Conservation (phyloP, 2,113 vertebrate species). For the Dermatemys mawii region DNA sequence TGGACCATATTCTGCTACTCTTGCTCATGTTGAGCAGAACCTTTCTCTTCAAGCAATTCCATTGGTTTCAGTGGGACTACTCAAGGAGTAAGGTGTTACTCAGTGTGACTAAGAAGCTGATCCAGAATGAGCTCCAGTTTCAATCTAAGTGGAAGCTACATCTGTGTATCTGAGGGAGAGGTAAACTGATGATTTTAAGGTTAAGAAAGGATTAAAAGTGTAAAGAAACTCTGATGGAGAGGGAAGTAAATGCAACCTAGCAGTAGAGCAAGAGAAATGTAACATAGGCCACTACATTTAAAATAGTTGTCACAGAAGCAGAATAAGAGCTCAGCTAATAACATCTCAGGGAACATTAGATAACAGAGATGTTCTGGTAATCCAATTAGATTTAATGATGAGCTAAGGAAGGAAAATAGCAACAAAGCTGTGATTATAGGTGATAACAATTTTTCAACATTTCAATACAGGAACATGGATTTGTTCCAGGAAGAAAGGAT, state of each 20-base stretch:
- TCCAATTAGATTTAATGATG: background rate
- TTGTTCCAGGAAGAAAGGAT: background rate
- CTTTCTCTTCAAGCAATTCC: too few species aligned
- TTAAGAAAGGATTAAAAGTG: too few species aligned
- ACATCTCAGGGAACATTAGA: background rate
- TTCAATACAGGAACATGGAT: background rate
- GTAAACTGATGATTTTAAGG: background rate
- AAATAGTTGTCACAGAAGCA: background rate
- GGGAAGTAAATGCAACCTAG: background rate
- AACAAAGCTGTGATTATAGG: background rate
- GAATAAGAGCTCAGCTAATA: background rate
- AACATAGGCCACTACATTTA: background rate
- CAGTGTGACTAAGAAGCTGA: background rate
- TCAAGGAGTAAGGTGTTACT: background rate
- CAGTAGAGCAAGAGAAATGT: background rate
- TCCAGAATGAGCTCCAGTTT: background rate
- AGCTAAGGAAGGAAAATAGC: background rate
- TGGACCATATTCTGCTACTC: background rate
- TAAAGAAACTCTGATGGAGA: too few species aligned
- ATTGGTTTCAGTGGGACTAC: background rate
- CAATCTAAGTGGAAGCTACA: background rate
- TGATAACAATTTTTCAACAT: background rate
- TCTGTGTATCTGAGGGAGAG: background rate
- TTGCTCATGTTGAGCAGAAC: background rate
- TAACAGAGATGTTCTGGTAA: background rate